Percentiles rank a stretch among this genome's conserved stretches.
Conservation (phyloP, 2,113 vertebrate species). For the Motacilla tschutschensis region DNA sequence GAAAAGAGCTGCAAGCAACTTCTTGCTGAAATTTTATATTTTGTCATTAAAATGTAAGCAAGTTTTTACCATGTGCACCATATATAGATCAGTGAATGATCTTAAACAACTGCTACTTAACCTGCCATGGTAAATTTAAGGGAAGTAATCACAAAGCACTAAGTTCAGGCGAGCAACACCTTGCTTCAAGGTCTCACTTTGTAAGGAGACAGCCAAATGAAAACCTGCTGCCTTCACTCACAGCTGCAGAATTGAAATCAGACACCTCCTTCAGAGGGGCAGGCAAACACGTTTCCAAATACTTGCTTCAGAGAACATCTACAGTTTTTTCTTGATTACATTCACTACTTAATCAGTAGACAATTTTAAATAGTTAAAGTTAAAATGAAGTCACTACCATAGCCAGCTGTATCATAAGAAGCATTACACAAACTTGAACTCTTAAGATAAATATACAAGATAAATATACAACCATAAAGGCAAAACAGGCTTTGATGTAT, state of each 20-base stretch:
- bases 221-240: conserved; percentile 79
- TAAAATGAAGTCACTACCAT: neutral
- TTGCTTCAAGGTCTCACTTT: neutral
- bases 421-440: neutral
- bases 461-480: neutral
- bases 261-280: conserved; percentile 12
- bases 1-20: neutral
- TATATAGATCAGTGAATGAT: neutral
- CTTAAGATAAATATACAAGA: neutral
- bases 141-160: neutral
- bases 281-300: conserved; percentile 9
- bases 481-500: neutral
- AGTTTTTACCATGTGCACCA: neutral
- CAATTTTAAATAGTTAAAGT: neutral
- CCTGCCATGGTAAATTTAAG: neutral
- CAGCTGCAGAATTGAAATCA: conserved; percentile 63
- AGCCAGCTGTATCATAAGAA: neutral
- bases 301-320: neutral
- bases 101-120: neutral
- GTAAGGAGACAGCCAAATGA: neutral
- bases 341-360: neutral
- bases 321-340: neutral
- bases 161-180: neutral
- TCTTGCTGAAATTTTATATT: neutral
- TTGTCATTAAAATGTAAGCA: neutral